A percentile compares a stretch with the other conserved stretches of the same genome.
These are phyloP conservation scores for Hydropotes inermis DNA, from an alignment of 2,113 vertebrate species.

Conservation along the genomic window DNA sequence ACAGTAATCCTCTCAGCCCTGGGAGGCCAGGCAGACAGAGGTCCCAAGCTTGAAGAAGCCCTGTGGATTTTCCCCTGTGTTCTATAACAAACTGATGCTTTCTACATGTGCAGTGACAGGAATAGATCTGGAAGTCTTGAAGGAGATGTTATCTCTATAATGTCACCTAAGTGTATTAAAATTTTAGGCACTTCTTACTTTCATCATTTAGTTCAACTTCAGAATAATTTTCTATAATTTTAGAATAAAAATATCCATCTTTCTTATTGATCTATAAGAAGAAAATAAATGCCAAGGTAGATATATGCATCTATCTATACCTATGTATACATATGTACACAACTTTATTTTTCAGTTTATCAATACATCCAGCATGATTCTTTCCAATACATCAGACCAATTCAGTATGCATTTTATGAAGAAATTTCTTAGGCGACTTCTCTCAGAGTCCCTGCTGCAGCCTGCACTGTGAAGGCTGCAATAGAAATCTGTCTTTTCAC, in stretches of 20 bases:
- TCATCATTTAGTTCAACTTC: not conserved
- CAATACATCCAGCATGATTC: not conserved
- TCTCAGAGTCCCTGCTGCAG: constrained; percentile 87
- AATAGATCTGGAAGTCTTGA: not conserved
- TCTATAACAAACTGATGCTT: not conserved
- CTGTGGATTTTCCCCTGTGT: not conserved
- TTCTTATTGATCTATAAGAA: not conserved
- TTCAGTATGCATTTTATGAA: not conserved
- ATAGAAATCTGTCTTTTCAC: constrained; percentile 93
- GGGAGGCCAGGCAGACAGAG: accelerated
- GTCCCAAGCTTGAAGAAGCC: not conserved
- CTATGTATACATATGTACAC: not conserved
- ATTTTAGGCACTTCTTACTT: not conserved
- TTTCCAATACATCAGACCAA: not conserved
- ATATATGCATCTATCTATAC: not conserved
- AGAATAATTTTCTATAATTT: not conserved
- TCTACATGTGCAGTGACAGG: no score
- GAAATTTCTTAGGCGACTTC: constrained; percentile 58
- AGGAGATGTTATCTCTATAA: not conserved
- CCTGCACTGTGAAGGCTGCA: constrained; percentile 90
- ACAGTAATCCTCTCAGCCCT: not conserved
- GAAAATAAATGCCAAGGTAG: not conserved
- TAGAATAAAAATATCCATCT: not conserved
- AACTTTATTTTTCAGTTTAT: not conserved
- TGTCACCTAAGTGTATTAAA: not conserved